A percentile compares a stretch with the other conserved stretches of the same genome.
phyloP scores from a whole-genome alignment of 2,888 invertebrate species.

The Saturnia japonica region DNA sequence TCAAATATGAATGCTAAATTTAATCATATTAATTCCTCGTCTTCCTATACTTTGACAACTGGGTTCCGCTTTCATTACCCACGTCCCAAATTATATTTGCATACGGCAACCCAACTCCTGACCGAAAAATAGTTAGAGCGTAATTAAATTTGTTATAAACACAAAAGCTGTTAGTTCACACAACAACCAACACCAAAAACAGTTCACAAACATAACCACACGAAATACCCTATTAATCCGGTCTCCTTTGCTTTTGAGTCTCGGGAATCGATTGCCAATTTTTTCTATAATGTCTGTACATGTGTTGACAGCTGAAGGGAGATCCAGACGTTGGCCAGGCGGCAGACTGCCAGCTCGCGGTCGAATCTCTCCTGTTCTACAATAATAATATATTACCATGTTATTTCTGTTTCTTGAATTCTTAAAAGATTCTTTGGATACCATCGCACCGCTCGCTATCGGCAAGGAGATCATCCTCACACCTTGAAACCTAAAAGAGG shows the following conservation, averaged over 20 bases:
- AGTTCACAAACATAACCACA: background rate
- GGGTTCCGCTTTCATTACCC: too few relatives aligned
- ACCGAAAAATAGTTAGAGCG: background rate
- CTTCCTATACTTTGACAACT: too few relatives aligned
- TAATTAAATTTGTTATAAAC: conserved; percentile 1
- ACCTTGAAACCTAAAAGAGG: too few relatives aligned
- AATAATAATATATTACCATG: background rate
- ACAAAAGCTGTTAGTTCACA: conserved; percentile 28
- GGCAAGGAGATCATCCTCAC: too few relatives aligned
- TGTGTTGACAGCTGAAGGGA: conserved; percentile 44
- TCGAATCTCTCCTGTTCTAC: conserved; percentile 53
- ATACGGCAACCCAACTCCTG: background rate
- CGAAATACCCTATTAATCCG: conserved; percentile 82
- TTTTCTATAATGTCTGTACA: conserved; percentile 75
- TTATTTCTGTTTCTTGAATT: background rate
- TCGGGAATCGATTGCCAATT: conserved; percentile 72
- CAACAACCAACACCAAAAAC: conserved; percentile 28
- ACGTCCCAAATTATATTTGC: too few relatives aligned
- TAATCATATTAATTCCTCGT: too few relatives aligned
- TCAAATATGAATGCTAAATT: too few relatives aligned
- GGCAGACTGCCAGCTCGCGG: conserved; percentile 71
- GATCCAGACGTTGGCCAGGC: conserved; percentile 47
- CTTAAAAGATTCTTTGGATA: too few relatives aligned
- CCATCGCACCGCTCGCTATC: too few relatives aligned
- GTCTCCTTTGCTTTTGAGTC: conserved; percentile 80